Conservation (phyloP, 2,797 vertebrate genomes). For the Pangasius djambal region DNA sequence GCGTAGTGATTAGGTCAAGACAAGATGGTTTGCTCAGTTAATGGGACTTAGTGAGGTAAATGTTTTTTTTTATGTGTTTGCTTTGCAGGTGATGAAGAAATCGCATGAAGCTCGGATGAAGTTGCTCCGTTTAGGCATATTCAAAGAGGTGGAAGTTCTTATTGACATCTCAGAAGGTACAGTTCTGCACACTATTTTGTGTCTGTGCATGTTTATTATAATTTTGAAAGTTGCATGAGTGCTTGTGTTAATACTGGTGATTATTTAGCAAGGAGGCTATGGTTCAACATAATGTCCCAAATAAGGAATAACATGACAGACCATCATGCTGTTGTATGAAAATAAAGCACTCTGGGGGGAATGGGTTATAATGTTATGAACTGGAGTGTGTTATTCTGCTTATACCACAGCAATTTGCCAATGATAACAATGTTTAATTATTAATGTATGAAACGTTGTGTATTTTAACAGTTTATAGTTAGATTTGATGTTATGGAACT, state of each 20-base stretch:
- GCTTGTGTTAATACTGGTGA: not conserved
- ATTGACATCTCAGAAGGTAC: conserved; percentile 92
- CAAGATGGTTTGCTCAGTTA: not conserved
- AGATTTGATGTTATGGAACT: not conserved
- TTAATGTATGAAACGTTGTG: not conserved
- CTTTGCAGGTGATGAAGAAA: conserved; percentile 88
- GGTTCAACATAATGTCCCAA: not conserved
- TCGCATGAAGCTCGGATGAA: conserved; percentile 89
- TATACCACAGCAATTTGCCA: not conserved
- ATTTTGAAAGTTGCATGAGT: not conserved
- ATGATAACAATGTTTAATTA: not conserved
- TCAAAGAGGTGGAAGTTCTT: conserved; percentile 92
- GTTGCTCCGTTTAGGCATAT: conserved; percentile 90
- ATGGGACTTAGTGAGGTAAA: too few species aligned
- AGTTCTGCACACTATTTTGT: not conserved
- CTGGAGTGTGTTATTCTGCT: not conserved
- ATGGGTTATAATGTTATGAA: not conserved
- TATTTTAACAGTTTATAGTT: not conserved
- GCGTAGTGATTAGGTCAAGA: conserved; percentile 57
- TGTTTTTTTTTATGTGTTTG: not conserved
- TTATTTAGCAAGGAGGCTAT: not conserved
- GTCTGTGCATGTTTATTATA: not conserved
- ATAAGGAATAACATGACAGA: not conserved
- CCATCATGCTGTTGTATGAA: not conserved
- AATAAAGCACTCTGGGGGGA: not conserved